Percentiles rank a stretch among this genome's conserved stretches.
Conservation (phyloP, 2,888 invertebrate genomes). For the Notodonta ziczac region DNA sequence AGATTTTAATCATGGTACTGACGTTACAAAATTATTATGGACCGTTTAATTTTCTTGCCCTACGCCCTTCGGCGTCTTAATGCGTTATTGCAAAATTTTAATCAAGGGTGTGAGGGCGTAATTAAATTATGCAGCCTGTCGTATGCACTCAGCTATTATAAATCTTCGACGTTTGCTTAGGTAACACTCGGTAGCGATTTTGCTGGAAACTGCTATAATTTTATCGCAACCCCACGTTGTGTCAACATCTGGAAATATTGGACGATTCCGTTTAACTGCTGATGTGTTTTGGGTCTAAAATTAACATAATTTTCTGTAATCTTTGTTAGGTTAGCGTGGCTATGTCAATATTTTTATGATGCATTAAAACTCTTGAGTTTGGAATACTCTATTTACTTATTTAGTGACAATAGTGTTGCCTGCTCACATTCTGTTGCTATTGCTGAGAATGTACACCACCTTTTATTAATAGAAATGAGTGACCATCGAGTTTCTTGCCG, state of each 20-base stretch:
- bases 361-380: too few relatives aligned
- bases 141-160: slow-evolving; percentile 78
- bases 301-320: slow-evolving; percentile 12
- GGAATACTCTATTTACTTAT: too few relatives aligned
- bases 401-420: too few relatives aligned
- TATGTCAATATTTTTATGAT: too few relatives aligned
- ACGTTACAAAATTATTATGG: slow-evolving; percentile 80
- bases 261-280: slow-evolving; percentile 32
- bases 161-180: slow-evolving; percentile 74
- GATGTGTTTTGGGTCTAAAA: slow-evolving; percentile 16
- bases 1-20: slow-evolving; percentile 81
- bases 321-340: slow-evolving; percentile 8
- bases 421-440: too few relatives aligned
- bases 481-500: too few relatives aligned
- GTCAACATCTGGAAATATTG: slow-evolving; percentile 49
- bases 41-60: slow-evolving; percentile 80
- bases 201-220: slow-evolving; percentile 31
- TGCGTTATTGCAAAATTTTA: slow-evolving; percentile 82
- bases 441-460: too few relatives aligned
- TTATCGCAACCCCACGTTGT: slow-evolving; percentile 44
- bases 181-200: slow-evolving; percentile 28
- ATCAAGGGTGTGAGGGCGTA: slow-evolving; percentile 80
- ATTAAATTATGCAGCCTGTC: slow-evolving; percentile 84
- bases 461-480: too few relatives aligned
- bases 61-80: slow-evolving; percentile 75